Conservation (phyloP, 30 jellyfish, hydroid and myxozoan genomes). For the Hydractinia echinata region DNA sequence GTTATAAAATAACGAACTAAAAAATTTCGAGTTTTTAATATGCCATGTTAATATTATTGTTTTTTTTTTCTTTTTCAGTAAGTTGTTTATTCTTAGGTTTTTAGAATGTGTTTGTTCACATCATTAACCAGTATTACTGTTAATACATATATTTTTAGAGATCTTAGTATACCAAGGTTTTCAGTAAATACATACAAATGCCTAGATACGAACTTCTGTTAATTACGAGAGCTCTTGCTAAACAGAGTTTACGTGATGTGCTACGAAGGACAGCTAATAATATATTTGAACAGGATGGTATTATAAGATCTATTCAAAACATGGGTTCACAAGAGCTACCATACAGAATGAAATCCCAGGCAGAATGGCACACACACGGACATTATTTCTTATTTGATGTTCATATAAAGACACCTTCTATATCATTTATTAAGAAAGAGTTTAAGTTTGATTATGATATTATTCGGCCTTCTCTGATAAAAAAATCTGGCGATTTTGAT, state of each 20-base stretch:
- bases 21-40: no score
- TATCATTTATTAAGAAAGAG: conserved; percentile 59
- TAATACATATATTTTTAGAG: no score
- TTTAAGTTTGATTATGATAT: conserved; percentile 69
- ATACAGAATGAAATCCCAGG: conserved; percentile 59
- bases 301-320: conserved; percentile 64
- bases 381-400: conserved; percentile 76
- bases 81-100: no score
- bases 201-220: conserved; percentile 79
- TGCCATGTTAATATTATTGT: no score
- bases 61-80: no score
- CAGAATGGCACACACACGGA: conserved; percentile 78
- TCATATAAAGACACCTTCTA: conserved; percentile 35
- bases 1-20: no score
- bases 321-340: conserved; percentile 93
- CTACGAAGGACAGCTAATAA: conserved; percentile 58
- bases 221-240: conserved; percentile 49
- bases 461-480: conserved; percentile 62
- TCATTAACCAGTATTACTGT: no score
- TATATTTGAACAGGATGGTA: conserved; percentile 78
- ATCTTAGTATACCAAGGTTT: no score
- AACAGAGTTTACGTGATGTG: conserved; percentile 52
- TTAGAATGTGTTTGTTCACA: no score
- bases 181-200: conserved; percentile 23
- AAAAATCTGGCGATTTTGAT: conserved; percentile 40